These are phyloP conservation scores for Epizoanthus illoricatus DNA, from an alignment of 92 coral and sea anemone species.

Conservation along the genomic window DNA sequence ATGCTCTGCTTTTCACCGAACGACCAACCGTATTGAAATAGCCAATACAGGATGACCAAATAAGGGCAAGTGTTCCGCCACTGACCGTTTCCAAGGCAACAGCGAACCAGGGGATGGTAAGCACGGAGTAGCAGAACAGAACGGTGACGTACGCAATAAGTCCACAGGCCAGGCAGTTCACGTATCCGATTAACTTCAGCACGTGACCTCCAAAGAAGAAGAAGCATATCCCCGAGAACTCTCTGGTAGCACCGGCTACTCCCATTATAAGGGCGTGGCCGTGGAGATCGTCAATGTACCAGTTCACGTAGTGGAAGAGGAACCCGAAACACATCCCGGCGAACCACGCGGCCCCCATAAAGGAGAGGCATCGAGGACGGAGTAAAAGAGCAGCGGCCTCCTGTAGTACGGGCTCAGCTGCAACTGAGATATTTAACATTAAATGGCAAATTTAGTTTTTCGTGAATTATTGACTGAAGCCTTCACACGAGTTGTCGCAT, in stretches of 20 bases:
- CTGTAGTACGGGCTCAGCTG: constrained; percentile 52
- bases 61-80: constrained; percentile 87
- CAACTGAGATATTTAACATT: too few relatives aligned
- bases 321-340: constrained; percentile 91
- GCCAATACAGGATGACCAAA: constrained; percentile 85
- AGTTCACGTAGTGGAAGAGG: constrained; percentile 90
- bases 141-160: constrained; percentile 74
- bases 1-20: constrained; percentile 26
- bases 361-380: constrained; percentile 61
- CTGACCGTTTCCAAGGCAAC: constrained; percentile 84
- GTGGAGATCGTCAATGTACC: constrained; percentile 87
- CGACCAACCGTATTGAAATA: constrained; percentile 75
- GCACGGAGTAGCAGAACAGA: constrained; percentile 71
- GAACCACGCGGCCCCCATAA: constrained; percentile 73
- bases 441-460: too few relatives aligned
- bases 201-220: constrained; percentile 74
- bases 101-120: constrained; percentile 82
- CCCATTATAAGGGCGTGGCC: constrained; percentile 89
- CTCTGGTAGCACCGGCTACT: constrained; percentile 88
- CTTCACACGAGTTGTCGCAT: too few relatives aligned
- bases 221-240: constrained; percentile 70
- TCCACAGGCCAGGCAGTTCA: constrained; percentile 77
- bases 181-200: constrained; percentile 68
- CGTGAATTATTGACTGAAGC: too few relatives aligned
- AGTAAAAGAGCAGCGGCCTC: constrained; percentile 46